Evolutionary conservation across 2,888 invertebrate species (phyloP).

Genomic region (Epirrhoe tristata): DNA sequence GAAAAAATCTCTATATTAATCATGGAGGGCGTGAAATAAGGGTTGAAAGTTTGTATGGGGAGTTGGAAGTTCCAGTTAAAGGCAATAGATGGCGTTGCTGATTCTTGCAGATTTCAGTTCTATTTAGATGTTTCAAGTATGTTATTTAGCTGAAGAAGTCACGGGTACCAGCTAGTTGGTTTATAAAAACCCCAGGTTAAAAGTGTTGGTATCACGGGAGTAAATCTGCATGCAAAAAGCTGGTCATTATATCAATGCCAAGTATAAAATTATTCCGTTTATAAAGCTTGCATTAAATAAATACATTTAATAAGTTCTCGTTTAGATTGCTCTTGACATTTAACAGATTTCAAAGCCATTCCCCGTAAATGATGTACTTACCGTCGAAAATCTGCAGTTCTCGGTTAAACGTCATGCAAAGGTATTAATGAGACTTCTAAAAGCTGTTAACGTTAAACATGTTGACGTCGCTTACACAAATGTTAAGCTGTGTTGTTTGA

Average conservation of each 20-base stretch:
- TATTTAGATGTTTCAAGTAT: too few species aligned
- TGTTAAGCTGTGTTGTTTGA: not conserved
- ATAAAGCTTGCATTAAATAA: not conserved
- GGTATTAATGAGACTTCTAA: not conserved
- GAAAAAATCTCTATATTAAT: too few species aligned
- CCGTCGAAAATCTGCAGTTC: slow-evolving; percentile 35
- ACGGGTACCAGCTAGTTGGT: too few species aligned
- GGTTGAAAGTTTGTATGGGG: too few species aligned
- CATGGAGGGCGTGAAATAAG: too few species aligned
- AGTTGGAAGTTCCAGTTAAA: too few species aligned
- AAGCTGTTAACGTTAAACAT: not conserved
- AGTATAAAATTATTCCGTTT: not conserved
- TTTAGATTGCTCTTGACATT: slow-evolving; percentile 37
- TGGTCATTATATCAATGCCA: not conserved
- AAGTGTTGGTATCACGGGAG: too few species aligned
- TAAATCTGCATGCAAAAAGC: too few species aligned
- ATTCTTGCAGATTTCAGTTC: too few species aligned
- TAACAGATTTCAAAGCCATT: slow-evolving; percentile 39
- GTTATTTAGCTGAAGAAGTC: too few species aligned
- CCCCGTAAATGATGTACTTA: slow-evolving; percentile 30
- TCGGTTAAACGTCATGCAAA: slow-evolving; percentile 36
- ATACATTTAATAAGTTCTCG: slow-evolving; percentile 5
- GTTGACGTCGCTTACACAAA: not conserved
- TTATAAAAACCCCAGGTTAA: too few species aligned
- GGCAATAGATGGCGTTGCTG: too few species aligned